Evolutionary conservation across 2,888 invertebrate species (phyloP).

Genomic region (Stramonita haemastoma): DNA sequence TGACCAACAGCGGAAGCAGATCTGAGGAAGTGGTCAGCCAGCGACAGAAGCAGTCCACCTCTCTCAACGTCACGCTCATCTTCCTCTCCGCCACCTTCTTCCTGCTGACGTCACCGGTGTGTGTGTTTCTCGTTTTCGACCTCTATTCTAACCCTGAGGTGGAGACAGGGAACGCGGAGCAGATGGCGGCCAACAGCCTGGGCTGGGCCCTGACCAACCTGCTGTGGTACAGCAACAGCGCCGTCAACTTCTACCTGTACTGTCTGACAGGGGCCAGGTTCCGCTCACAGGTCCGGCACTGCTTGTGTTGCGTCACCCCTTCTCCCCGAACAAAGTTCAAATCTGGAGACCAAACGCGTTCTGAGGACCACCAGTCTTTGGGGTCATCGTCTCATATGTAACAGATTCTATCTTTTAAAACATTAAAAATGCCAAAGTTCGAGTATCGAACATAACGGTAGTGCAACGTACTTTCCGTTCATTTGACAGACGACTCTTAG

Average conservation of each 20-base stretch:
- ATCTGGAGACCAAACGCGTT: not conserved
- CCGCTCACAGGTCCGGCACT: not conserved
- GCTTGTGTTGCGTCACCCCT: not conserved
- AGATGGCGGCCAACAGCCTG: not conserved
- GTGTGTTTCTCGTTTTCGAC: constrained; percentile 40
- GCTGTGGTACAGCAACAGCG: not conserved
- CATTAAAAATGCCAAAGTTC: not conserved
- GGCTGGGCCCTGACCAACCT: not conserved
- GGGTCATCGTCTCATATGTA: not conserved
- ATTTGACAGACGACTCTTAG: too few relatives aligned
- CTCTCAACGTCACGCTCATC: constrained; percentile 46
- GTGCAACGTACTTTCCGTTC: too few relatives aligned
- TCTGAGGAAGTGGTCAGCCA: constrained; percentile 17
- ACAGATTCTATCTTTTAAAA: not conserved
- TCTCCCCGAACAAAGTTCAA: not conserved
- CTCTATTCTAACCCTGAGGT: not conserved
- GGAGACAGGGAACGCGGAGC: not conserved
- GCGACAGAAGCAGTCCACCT: constrained; percentile 32
- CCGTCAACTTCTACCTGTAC: not conserved
- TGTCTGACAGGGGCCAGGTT: not conserved
- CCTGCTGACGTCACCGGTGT: constrained; percentile 47
- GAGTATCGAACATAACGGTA: not conserved
- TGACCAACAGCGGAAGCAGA: constrained; percentile 32
- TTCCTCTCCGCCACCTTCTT: constrained; percentile 43
- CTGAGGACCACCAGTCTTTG: not conserved